These are phyloP conservation scores for Amphimallon solstitiale DNA, from an alignment of 2,888 invertebrate species.

Conservation along the genomic window DNA sequence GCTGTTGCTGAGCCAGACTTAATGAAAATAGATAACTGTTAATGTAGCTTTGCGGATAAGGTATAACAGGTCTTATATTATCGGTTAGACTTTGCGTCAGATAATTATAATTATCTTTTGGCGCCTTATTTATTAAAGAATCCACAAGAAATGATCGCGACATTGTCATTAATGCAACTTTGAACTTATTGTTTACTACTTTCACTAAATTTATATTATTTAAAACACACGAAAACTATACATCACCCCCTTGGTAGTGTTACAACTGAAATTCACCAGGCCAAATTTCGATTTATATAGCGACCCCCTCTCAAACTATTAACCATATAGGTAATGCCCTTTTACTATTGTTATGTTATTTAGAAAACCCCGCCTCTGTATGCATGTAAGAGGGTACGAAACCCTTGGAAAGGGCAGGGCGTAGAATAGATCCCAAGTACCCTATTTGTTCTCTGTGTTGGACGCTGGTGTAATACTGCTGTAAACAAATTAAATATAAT, in stretches of 20 bases:
- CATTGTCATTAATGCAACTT: too few species aligned
- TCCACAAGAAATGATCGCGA: slow-evolving; percentile 86
- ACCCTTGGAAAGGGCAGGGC: not conserved
- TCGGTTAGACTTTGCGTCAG: slow-evolving; percentile 63
- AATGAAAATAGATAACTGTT: slow-evolving; percentile 73
- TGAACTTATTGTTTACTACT: too few species aligned
- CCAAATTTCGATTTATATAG: slow-evolving; percentile 18
- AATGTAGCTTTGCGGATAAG: slow-evolving; percentile 73
- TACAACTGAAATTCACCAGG: not conserved
- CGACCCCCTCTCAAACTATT: slow-evolving; percentile 11
- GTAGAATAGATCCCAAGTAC: too few species aligned
- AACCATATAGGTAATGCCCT: not conserved
- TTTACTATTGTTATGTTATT: not conserved
- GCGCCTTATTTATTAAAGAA: slow-evolving; percentile 76
- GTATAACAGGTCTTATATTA: slow-evolving; percentile 67
- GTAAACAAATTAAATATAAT: too few species aligned
- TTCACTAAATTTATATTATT: not conserved
- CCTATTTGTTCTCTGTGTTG: too few species aligned
- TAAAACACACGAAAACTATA: too few species aligned
- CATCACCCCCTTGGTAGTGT: too few species aligned
- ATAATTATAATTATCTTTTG: slow-evolving; percentile 64
- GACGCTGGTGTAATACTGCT: too few species aligned
- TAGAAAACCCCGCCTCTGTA: slow-evolving; percentile 8
- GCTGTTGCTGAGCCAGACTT: slow-evolving; percentile 72
- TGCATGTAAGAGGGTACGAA: not conserved